A percentile compares a stretch with the other conserved stretches of the same genome.
Conservation (phyloP, 2,113 vertebrate species). For the Calyptomena viridis region DNA sequence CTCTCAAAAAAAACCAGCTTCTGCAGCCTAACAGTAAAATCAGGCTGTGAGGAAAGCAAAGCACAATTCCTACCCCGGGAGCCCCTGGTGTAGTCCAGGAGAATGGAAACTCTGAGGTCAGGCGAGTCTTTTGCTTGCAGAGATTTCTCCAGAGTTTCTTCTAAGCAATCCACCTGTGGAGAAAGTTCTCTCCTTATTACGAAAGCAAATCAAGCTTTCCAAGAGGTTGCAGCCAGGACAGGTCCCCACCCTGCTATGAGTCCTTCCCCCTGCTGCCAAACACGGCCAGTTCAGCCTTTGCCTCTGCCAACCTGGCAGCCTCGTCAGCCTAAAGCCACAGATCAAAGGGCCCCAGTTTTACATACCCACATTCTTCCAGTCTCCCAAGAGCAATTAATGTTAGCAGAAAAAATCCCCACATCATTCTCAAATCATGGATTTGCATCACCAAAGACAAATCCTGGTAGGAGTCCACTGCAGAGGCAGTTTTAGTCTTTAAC, state of each 20-base stretch:
- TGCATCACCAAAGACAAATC: neutral
- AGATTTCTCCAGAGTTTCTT: conserved; percentile 82
- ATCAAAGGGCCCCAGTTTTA: neutral
- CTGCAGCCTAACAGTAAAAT: neutral
- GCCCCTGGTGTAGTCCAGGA: conserved; percentile 92
- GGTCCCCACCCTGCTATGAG: neutral
- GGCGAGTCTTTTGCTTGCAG: conserved; percentile 62
- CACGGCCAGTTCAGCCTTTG: neutral
- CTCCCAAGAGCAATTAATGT: neutral
- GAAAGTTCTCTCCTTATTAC: neutral
- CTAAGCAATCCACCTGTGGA: conserved; percentile 88
- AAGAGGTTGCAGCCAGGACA: neutral
- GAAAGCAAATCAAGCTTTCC: neutral
- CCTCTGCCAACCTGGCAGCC: neutral
- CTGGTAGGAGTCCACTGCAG: neutral
- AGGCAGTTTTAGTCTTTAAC: neutral
- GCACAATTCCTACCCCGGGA: conserved; percentile 79
- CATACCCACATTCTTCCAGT: neutral
- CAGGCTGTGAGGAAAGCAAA: neutral
- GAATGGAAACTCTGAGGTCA: conserved; percentile 85
- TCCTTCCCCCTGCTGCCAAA: neutral
- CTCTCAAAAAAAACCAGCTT: neutral
- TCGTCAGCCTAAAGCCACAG: neutral
- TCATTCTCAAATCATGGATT: neutral
- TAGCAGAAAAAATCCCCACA: neutral